A percentile compares a stretch with the other conserved stretches of the same genome.
Evolutionary conservation across 2,888 invertebrate genomes (phyloP).

Genomic region (Eudemis profundana): DNA sequence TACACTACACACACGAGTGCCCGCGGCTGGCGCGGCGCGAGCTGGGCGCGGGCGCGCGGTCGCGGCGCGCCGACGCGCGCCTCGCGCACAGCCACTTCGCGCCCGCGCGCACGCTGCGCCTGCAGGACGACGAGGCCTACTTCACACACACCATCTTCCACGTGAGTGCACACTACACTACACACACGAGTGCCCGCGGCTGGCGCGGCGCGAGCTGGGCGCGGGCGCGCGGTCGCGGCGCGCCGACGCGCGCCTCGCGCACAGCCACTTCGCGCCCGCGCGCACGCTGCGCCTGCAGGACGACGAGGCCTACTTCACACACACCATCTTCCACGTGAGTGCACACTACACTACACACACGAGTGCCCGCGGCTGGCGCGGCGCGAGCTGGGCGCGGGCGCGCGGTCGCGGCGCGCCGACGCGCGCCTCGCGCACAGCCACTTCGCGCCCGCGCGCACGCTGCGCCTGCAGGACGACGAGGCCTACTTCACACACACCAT

Average conservation of each 20-base stretch:
- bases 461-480: constrained; percentile 12
- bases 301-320: constrained; percentile 14
- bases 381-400: constrained; percentile 58
- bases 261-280: constrained; percentile 6
- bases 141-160: constrained; percentile 64
- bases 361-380: constrained; percentile 84
- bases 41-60: no score
- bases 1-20: constrained; percentile 68
- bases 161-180: constrained; percentile 5
- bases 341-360: background rate
- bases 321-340: constrained; percentile 16
- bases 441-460: constrained; percentile 1
- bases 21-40: no score
- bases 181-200: constrained; percentile 48
- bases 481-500: constrained; percentile 16
- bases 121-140: constrained; percentile 70
- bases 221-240: background rate
- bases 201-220: background rate
- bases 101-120: constrained; percentile 75
- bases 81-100: constrained; percentile 78
- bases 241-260: constrained; percentile 83
- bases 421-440: constrained; percentile 1
- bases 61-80: no score
- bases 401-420: constrained; percentile 3
- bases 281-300: constrained; percentile 12